Evolutionary conservation across 2,888 invertebrate species (phyloP), one percentile per base, ranked within the genome.

Genomic region (Anagyrus pseudococci): DNA sequence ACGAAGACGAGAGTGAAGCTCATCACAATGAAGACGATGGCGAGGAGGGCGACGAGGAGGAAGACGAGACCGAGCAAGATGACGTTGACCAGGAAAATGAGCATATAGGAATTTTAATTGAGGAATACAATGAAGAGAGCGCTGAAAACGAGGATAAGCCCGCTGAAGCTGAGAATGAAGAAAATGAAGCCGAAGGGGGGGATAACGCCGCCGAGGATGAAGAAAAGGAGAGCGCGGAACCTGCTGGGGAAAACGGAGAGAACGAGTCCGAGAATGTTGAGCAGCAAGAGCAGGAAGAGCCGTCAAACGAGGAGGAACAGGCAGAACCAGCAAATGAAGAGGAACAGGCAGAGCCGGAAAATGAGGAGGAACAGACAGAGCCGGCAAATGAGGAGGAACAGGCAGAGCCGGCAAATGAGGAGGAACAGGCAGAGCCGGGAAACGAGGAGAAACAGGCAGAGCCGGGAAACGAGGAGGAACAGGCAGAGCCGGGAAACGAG

Each of bases 171-270:
- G 49, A 67, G 46, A 46, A 46, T 57, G 52, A 65, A 41, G 55
- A 54, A 37, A n/a, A n/a, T n/a, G 37, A 62, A 43, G 33, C 33
- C 2, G 53, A 62, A 47, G 47, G 4, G 1, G 46, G 46, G 19
- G 49, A 25, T 20, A 41, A 7, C 41, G 15, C 67, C 66, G 69
- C 68, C 41, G 71, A 71, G 29, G 72, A 73, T 47, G 73, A 72
- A n/a, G n/a, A n/a, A n/a, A n/a, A n/a, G n/a, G n/a, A n/a, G n/a
- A n/a, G n/a, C n/a, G n/a, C n/a, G n/a, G n/a, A n/a, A n/a, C n/a
- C n/a, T n/a, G n/a, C n/a, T n/a, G n/a, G n/a, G n/a, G n/a, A n/a
- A n/a, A n/a, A n/a, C n/a, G n/a, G n/a, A n/a, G n/a, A n/a, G n/a
- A n/a, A n/a, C n/a, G n/a, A n/a, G n/a, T n/a, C n/a, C n/a, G n/a